Conservation (phyloP, 2,797 vertebrate species). For the Emydoidea blandingii region DNA sequence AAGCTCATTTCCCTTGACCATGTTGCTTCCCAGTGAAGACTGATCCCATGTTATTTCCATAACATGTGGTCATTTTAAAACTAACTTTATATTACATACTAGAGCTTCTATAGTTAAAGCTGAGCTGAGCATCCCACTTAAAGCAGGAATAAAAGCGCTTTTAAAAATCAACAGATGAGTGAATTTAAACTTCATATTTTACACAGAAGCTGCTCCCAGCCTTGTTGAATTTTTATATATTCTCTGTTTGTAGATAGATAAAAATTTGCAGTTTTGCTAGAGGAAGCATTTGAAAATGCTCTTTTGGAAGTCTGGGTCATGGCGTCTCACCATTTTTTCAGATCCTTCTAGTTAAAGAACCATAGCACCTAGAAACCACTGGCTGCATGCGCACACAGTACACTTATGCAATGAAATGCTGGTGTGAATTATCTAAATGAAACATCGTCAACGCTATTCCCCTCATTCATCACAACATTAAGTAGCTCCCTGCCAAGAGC, state of each 20-base stretch:
- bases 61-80: neutral
- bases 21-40: neutral
- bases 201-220: neutral
- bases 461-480: rapidly evolving
- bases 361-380: neutral
- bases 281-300: neutral
- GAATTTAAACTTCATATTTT: neutral
- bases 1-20: neutral
- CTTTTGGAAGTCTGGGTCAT: neutral
- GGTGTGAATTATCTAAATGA: rapidly evolving
- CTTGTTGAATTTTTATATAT: neutral
- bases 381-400: rapidly evolving
- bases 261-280: rapidly evolving
- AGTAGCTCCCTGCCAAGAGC: neutral
- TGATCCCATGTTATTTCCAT: neutral
- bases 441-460: neutral
- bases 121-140: rapidly evolving
- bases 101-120: neutral
- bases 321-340: neutral
- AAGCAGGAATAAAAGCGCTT: neutral
- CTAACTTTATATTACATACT: rapidly evolving
- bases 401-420: neutral
- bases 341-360: neutral
- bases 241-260: neutral
- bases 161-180: neutral